Base-by-base conservation (phyloP, 2,113 vertebrate species). In the Hymenochirus boettgeri region DNA sequence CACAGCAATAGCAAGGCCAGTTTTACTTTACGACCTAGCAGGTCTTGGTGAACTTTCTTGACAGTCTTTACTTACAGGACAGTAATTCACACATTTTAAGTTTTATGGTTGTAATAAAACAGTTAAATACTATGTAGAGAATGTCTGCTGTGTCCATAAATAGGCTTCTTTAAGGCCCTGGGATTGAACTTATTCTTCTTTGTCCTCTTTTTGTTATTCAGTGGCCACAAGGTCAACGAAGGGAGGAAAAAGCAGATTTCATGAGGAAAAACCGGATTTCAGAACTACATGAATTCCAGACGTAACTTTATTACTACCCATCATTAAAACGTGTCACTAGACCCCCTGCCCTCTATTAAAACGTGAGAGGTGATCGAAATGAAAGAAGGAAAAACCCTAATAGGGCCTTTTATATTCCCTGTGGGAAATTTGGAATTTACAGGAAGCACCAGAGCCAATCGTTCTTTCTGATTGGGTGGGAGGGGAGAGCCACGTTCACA, bases 331-430 rank as follows among this genome's bases (percentile, higher is more conserved):
- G 54, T 66, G 64, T 67, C 56, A 58, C 55, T 67, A 67, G 59
- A 67, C 31, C 33, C 64, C 33, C 55, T 67, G 64, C 58, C 64
- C 64, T 52, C 55, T 23, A 37, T 45, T 67, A 67, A 67, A 35
- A 59, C 29, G 55, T 42, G 64, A 67, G 64, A 58, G 64, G 64
- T 58, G 64, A 67, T 67, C 64, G 51, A 58, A 67, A 67, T 52
- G 5, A n/a, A 55, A 29, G 17, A n/a, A n/a, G n/a, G n/a, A 26
- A 59, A 58, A 52, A 21, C 55, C 19, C 56, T 59, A 37, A 42
- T 25, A 33, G 9, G 55, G 46, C 58, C 45, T 31, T 55, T 58
- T 52, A n/a, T 39, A 29, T 51, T 67, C 52, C 64, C 64, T 52
- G 46, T n/a, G 47, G 64, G 64, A 51, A 37, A 67, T 39, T 9